Base-by-base conservation (phyloP, 2,113 vertebrate species). In the Periophthalmodon schlosseri region DNA sequence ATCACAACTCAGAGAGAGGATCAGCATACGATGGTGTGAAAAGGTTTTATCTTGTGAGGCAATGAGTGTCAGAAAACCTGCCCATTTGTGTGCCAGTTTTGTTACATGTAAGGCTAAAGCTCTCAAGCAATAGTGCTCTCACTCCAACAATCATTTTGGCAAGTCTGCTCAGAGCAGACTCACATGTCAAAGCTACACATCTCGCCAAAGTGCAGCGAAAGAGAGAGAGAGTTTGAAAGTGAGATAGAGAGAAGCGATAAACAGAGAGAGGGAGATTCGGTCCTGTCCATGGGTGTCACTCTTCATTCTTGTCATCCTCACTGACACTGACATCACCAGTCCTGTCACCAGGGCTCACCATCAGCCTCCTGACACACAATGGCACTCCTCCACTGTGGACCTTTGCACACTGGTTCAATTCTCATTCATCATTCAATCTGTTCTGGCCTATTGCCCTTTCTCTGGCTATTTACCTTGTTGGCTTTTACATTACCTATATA, bases 151-250 rank as follows among this genome's bases (percentile, higher is more conserved):
- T 88, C 73, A 74, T 85, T 86, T 82, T 88, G 86, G 80, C 87
- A 90, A 86, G 74, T 88, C 83, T 88, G 77, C 86, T 89, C 78
- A 75, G 63, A 91, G 86, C 85, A 81, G 86, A 89, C 83, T 80
- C 75, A 76, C 80, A 83, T 91, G 90, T 93, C 92, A 92, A 84
- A 92, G 84, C 86, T 78, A 70, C 77, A 79, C 77, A 84, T 77
- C 71, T 88, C 80, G 80, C 68, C 61, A 78, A 75, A 78, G 69
- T 61, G 81, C 52, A 68, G 49, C 86, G 76, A 79, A 65, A 80
- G 34, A 60, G 58, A 75, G 58, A 75, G 68, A 67, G 66, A 75
- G 69, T 72, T 28, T 28, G 23, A 60, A 13, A 21, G 52, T 65
- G 70, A 75, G 65, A 67, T 72, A 60, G 68, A 72, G 23, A 28